Base-by-base conservation (phyloP, 2,888 invertebrate genomes). In the Drosophila robusta region DNA sequence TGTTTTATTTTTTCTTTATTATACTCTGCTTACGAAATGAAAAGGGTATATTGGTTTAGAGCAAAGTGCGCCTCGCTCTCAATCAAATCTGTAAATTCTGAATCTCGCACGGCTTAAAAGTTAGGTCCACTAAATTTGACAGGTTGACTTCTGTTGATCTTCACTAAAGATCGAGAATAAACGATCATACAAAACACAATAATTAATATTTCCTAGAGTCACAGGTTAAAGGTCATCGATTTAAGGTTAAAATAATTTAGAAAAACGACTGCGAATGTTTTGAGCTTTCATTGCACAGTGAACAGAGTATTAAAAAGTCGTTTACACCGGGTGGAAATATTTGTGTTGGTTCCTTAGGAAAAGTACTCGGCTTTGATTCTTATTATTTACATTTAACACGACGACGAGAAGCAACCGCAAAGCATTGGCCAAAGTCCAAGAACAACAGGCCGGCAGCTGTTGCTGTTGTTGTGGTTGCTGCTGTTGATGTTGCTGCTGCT, bases 351-450 rank as follows among this genome's bases (percentile, higher is more conserved):
- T 29, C 29, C 29, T 29, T 29, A 9, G 29, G 3, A 29, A 9
- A 9, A 2, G 29, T 29, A 36, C 36, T 16, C 32, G 32, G 2
- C 29, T 41, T 39, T 12, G 2, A 46, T 26, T 41, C 18, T 2
- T 8, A 38, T 11, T 8, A 26, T 9, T 38, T 9, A 46, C n/a
- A 36, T 8, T 45, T 38, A 26, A n/a, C 11, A 41, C 38, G 38
- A 38, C 22, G 41, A 50, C 50, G 24, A 68, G 45, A 24, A 14
- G 1, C 4, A 44, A 46, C 38, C 24, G 32, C 36, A 24, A 29
- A 38, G 22, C 36, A 29, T 56, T 51, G 66, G 9, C 36, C 83
- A 86, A 86, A 66, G 66, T 66, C 68, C 62, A 64, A 58, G 56
- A 49, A 8, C 34, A 52, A 44, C 14, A 12, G 29, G 18, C 18